Conservation (phyloP, 1,140 invertebrate species). For the Bombus waltoni region DNA sequence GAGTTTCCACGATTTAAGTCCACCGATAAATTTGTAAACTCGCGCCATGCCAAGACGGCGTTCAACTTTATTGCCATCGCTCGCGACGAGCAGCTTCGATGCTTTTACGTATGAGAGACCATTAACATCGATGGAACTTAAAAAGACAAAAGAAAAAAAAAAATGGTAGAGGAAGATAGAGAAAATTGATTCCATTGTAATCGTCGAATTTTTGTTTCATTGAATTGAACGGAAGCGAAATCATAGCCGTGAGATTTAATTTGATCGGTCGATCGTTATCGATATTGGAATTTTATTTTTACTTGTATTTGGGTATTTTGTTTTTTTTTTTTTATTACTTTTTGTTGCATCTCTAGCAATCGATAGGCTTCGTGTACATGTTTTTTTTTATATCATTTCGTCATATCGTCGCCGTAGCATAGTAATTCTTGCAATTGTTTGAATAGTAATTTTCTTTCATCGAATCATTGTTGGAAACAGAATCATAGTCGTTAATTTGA, state of each 20-base stretch:
- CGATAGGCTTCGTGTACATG: neutral
- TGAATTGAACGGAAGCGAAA: neutral
- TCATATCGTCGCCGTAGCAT: too few species aligned
- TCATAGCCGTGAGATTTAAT: neutral
- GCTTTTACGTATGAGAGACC: neutral
- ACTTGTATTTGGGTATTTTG: neutral
- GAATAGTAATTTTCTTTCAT: too few species aligned
- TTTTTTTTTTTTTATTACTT: neutral
- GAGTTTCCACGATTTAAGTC: neutral
- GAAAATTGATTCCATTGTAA: neutral
- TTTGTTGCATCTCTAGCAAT: neutral
- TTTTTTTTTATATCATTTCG: too few species aligned
- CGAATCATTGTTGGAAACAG: too few species aligned
- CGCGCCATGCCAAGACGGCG: neutral
- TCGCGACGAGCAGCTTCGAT: neutral
- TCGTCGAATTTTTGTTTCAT: neutral
- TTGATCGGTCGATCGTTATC: neutral
- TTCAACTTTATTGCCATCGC: neutral
- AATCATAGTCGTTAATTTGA: too few species aligned
- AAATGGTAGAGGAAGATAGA: neutral
- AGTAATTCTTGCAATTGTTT: too few species aligned
- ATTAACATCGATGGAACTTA: neutral
- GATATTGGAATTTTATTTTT: neutral
- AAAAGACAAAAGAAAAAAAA: neutral
- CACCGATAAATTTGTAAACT: conserved; percentile 7